These are phyloP conservation scores for Stenotaenia linearis DNA, from an alignment of 2,888 invertebrate genomes.

Conservation along the genomic window DNA sequence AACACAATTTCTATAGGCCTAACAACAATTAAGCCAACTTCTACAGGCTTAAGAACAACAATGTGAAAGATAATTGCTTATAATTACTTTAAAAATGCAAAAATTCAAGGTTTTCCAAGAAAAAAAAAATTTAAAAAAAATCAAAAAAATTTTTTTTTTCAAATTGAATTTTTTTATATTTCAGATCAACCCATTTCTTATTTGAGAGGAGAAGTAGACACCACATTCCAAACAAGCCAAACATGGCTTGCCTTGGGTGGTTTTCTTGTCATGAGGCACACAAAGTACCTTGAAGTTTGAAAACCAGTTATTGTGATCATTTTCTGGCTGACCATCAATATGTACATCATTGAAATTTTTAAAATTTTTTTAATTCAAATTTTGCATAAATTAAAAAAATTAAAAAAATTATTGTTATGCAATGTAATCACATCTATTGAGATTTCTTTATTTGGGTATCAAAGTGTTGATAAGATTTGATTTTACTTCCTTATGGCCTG, in stretches of 20 bases:
- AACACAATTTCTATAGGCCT: no score
- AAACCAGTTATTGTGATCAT: not conserved
- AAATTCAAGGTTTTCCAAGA: not conserved
- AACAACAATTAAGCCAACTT: no score
- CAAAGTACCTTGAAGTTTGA: not conserved
- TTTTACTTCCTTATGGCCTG: slow-evolving; percentile 6
- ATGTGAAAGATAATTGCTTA: no score
- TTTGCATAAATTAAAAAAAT: not conserved
- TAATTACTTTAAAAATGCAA: no score
- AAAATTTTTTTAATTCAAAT: not conserved
- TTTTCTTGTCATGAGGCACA: not conserved
- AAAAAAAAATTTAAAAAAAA: not conserved
- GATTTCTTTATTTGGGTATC: not conserved
- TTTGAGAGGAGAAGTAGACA: slow-evolving; percentile 6
- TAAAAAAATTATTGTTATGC: not conserved
- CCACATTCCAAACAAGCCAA: slow-evolving; percentile 11
- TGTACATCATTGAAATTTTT: not conserved
- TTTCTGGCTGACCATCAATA: not conserved
- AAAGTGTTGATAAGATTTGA: not conserved
- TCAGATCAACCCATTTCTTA: not conserved
- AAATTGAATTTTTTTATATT: not conserved
- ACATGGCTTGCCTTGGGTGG: slow-evolving; percentile 5
- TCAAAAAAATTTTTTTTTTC: not conserved
- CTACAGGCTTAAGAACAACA: no score
- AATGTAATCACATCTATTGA: not conserved